Evolutionary conservation across 1,140 invertebrate species (phyloP), one percentile per base, ranked within the genome.

Genomic region (Aphelenchoides avenae): DNA sequence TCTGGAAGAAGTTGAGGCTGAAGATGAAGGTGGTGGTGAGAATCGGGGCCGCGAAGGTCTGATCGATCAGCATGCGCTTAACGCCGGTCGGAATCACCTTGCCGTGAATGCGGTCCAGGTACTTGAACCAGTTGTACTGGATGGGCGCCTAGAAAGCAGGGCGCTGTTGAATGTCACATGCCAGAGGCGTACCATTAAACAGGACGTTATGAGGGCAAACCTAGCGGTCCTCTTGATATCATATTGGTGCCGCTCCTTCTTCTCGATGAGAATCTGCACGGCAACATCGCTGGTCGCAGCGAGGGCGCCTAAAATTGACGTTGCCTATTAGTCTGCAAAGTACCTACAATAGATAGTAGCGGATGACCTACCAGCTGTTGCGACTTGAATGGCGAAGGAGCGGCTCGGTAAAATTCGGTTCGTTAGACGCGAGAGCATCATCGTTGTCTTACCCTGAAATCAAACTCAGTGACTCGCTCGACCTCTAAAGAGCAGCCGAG

Each of bases 71-170:
- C 2, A 62, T 61, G 5, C 55, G 20, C 18, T 62, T 62, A 2
- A 68, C 13, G 20, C 65, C 59, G 5, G 59, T 67, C 20, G 18
- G 49, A 7, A 22, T 18, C 26, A 30, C 18, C 2, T 15, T 47
- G 18, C 36, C 20, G 33, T 20, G 11, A 15, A n/a, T 15, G n/a
- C 44, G 40, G 1, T 44, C 54, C 15, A 64, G 37, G 24, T 68
- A 64, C 22, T 43, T 31, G 31, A 64, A 64, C 64, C 64, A 64
- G 7, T 61, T 22, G 29, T 59, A 69, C 41, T 64, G 65, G 9
- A 64, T 22, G 18, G 60, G 60, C 2, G 13, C 58, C 31, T 65
- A 13, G 15, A 5, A 51, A 6, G n/a, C n/a, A n/a, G 6, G 9
- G 2, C 15, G n/a, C 6, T 6, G 7, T 4, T 18, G 1, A 26